Evolutionary conservation across 2,888 invertebrate species (phyloP).

Genomic region (Zootermopsis nevadensis): DNA sequence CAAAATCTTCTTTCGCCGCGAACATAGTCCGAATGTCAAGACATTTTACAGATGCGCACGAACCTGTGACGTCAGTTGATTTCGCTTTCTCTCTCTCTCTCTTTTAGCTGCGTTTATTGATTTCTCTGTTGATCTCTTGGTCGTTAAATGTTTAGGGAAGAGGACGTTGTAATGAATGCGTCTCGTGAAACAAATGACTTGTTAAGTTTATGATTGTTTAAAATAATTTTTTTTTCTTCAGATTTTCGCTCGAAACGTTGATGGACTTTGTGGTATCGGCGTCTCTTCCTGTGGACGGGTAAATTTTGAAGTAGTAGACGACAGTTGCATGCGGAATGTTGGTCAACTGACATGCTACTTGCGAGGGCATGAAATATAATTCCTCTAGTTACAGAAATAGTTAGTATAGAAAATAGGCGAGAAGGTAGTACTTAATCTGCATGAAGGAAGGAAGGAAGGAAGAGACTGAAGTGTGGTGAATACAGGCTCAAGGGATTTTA

Average conservation of each 20-base stretch:
- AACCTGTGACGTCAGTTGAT: slow-evolving; percentile 3
- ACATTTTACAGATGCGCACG: neutral
- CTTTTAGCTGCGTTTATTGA: slow-evolving; percentile 7
- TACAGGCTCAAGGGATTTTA: no score
- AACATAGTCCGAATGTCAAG: neutral
- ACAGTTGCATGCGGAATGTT: no score
- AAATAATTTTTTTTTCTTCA: neutral
- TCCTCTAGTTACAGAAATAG: neutral
- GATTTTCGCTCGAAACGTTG: slow-evolving; percentile 10
- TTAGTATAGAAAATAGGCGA: neutral
- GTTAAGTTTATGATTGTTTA: neutral
- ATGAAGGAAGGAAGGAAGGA: no score
- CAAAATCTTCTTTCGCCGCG: neutral
- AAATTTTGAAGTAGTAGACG: neutral
- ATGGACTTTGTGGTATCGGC: neutral
- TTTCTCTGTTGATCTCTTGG: neutral
- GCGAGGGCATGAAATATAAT: neutral
- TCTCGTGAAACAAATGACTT: neutral
- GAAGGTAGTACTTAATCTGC: no score
- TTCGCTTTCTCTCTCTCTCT: neutral
- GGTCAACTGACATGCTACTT: no score
- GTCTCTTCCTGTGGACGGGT: neutral
- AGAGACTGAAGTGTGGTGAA: no score
- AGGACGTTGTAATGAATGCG: neutral
- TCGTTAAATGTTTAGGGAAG: neutral